phyloP scores from a whole-genome alignment of 2,888 invertebrate species.

The Macrosiphum euphorbiae region DNA sequence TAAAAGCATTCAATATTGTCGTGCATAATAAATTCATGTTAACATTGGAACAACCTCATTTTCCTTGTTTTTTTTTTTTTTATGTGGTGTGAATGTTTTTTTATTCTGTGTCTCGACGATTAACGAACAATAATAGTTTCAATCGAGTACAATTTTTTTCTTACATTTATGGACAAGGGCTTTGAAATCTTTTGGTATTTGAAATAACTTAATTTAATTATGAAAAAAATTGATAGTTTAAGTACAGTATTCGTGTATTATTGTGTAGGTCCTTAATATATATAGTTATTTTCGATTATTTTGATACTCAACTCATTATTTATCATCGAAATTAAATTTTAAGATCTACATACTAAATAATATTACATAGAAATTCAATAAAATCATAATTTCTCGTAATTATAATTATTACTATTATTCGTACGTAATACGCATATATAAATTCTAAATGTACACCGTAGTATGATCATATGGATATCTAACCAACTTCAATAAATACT shows the following conservation, averaged over 20 bases:
- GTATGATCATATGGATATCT: not conserved
- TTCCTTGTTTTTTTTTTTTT: slow-evolving; percentile 11
- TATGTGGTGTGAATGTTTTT: not conserved
- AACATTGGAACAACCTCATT: not conserved
- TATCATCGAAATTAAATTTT: not conserved
- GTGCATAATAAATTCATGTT: slow-evolving; percentile 2
- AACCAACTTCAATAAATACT: not conserved
- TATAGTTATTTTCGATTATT: not conserved
- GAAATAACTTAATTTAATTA: not conserved
- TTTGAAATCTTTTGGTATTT: not conserved
- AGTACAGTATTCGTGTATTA: not conserved
- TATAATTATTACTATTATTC: not conserved
- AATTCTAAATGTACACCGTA: not conserved
- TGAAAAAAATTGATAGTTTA: not conserved
- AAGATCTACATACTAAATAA: not conserved
- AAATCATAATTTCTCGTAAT: not conserved
- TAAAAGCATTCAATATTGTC: slow-evolving; percentile 25
- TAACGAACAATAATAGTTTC: not conserved
- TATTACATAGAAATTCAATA: not conserved
- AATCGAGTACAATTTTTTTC: not conserved
- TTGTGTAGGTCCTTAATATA: not conserved
- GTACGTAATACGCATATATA: not conserved
- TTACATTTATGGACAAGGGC: not conserved
- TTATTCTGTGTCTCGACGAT: not conserved
- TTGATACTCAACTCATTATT: not conserved